A percentile compares a stretch with the other conserved stretches of the same genome.
Evolutionary conservation across 2,888 invertebrate genomes (phyloP).

Genomic region (Orthosia gracilis): DNA sequence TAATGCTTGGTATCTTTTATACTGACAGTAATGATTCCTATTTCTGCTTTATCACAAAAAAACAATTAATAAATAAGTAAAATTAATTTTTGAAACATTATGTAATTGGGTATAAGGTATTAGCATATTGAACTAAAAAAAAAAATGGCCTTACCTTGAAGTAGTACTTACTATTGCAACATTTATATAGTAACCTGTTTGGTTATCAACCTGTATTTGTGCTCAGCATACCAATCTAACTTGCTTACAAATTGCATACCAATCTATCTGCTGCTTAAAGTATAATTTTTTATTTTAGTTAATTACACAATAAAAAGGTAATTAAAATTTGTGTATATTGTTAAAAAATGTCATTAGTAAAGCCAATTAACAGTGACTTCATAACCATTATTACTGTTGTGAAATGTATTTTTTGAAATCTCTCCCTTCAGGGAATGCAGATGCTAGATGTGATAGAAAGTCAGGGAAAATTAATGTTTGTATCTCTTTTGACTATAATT

Average conservation of each 20-base stretch:
- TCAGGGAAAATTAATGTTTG: too few relatives aligned
- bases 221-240: slow-evolving; percentile 4
- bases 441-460: background rate
- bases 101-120: slow-evolving; percentile 13
- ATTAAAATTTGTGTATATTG: too few relatives aligned
- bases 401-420: background rate
- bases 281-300: slow-evolving; percentile 6
- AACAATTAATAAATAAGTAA: background rate
- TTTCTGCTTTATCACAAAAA: background rate
- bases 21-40: background rate
- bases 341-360: background rate
- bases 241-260: too few relatives aligned
- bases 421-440: background rate
- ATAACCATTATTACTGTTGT: slow-evolving; percentile 3
- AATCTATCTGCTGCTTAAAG: too few relatives aligned
- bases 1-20: background rate
- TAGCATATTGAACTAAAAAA: slow-evolving; percentile 35
- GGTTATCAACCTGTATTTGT: slow-evolving; percentile 17
- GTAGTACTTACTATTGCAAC: background rate
- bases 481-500: too few relatives aligned
- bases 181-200: slow-evolving; percentile 46
- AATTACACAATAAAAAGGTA: background rate
- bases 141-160: slow-evolving; percentile 35
- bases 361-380: too few relatives aligned
- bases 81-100: background rate